These are phyloP conservation scores for Triplophysa bombifrons DNA, from an alignment of 2,797 vertebrate genomes.

Conservation along the genomic window DNA sequence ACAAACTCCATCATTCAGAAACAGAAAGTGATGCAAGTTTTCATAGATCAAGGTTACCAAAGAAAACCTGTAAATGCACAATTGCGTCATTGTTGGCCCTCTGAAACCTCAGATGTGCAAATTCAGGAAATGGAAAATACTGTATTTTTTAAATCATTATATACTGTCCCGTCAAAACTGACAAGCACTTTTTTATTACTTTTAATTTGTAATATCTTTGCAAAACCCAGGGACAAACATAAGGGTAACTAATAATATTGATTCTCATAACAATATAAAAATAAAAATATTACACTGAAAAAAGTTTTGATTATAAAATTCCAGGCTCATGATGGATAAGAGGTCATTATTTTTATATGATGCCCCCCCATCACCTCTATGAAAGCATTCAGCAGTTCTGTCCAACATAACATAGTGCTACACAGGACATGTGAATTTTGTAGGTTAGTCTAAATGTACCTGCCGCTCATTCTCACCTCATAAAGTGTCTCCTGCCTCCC, in stretches of 20 bases:
- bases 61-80: too few species aligned
- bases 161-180: too few species aligned
- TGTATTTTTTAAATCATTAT: too few species aligned
- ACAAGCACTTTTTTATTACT: too few species aligned
- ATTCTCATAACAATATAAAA: neutral
- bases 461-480: constrained; percentile 8
- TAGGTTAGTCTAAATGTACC: constrained; percentile 23
- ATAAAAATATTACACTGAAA: neutral
- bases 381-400: neutral
- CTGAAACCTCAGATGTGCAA: too few species aligned
- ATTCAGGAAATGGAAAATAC: too few species aligned
- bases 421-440: neutral
- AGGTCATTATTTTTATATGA: neutral
- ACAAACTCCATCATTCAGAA: too few species aligned
- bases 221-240: too few species aligned
- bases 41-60: too few species aligned
- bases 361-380: neutral
- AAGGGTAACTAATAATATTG: too few species aligned
- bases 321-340: neutral
- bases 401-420: neutral
- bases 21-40: too few species aligned
- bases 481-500: constrained; percentile 61
- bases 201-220: too few species aligned
- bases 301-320: neutral
- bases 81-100: neutral